These are phyloP conservation scores for Larimichthys polyactis DNA, from an alignment of 2,113 vertebrate species.

Conservation along the genomic window DNA sequence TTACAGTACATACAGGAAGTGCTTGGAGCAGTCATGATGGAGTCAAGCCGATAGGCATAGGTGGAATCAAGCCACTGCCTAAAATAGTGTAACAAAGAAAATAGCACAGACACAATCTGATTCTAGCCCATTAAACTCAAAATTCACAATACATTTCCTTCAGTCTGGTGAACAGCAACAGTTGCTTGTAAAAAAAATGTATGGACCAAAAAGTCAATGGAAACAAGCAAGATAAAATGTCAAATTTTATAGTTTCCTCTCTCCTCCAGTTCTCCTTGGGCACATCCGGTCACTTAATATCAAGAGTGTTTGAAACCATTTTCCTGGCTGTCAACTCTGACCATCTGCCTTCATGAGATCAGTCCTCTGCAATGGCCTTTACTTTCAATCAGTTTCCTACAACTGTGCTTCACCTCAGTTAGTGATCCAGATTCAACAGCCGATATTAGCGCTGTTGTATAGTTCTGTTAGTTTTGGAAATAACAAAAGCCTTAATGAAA, in stretches of 20 bases:
- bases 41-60: slow-evolving; percentile 12
- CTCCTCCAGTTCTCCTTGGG: slow-evolving; percentile 12
- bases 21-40: slow-evolving; percentile 14
- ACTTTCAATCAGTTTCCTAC: slow-evolving; percentile 20
- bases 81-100: slow-evolving; percentile 34
- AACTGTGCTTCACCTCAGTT: slow-evolving; percentile 13
- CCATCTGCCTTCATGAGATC: slow-evolving; percentile 15
- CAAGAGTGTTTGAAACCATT: slow-evolving; percentile 18
- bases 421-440: slow-evolving; percentile 25
- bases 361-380: slow-evolving; percentile 1
- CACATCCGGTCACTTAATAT: slow-evolving; percentile 33
- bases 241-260: slow-evolving; percentile 25
- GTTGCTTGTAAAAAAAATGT: background rate
- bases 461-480: slow-evolving; percentile 29
- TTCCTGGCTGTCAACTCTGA: slow-evolving; percentile 23
- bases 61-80: slow-evolving; percentile 38
- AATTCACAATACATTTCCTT: slow-evolving; percentile 7
- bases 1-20: slow-evolving; percentile 53
- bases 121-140: background rate
- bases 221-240: slow-evolving; percentile 9
- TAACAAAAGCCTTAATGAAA: slow-evolving; percentile 41
- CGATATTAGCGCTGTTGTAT: background rate
- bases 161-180: background rate
- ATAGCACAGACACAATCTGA: background rate
- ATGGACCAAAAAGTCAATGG: background rate